These are phyloP conservation scores for Natator depressus DNA, from an alignment of 2,113 vertebrate species.

Conservation along the genomic window DNA sequence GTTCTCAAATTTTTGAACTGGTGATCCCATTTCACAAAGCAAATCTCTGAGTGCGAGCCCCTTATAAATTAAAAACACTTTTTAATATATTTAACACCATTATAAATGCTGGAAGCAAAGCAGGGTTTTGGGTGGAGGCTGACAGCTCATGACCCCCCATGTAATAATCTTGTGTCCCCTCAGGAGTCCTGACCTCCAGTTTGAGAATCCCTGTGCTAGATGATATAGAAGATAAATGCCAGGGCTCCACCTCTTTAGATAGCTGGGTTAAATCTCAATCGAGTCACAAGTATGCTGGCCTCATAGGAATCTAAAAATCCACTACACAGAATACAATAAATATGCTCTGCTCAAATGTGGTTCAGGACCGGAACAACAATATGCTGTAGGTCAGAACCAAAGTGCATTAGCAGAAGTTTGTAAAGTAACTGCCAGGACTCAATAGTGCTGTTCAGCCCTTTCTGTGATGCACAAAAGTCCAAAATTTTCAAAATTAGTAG, in stretches of 20 bases:
- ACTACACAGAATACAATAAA: conserved; percentile 15
- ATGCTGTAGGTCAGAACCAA: background rate
- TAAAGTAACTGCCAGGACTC: background rate
- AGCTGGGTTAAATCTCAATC: background rate
- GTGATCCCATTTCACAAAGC: too few relatives aligned
- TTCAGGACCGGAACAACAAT: background rate
- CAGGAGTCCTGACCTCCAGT: too few relatives aligned
- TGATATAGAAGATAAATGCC: background rate
- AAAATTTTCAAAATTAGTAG: background rate
- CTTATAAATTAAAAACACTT: too few relatives aligned
- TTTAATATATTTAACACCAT: too few relatives aligned
- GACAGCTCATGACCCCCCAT: too few relatives aligned
- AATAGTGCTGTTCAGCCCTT: background rate
- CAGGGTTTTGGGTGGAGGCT: too few relatives aligned
- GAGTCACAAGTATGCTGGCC: background rate
- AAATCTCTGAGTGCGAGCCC: too few relatives aligned
- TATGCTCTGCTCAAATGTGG: background rate
- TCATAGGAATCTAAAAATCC: background rate
- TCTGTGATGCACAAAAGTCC: background rate
- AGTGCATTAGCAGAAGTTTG: rapidly evolving
- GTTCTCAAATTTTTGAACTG: too few relatives aligned
- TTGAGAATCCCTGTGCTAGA: background rate
- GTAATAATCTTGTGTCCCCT: too few relatives aligned
- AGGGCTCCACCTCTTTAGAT: background rate
- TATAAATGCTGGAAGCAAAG: too few relatives aligned